phyloP scores from a whole-genome alignment of 2,113 vertebrate species.

The Paramormyrops kingsleyae region DNA sequence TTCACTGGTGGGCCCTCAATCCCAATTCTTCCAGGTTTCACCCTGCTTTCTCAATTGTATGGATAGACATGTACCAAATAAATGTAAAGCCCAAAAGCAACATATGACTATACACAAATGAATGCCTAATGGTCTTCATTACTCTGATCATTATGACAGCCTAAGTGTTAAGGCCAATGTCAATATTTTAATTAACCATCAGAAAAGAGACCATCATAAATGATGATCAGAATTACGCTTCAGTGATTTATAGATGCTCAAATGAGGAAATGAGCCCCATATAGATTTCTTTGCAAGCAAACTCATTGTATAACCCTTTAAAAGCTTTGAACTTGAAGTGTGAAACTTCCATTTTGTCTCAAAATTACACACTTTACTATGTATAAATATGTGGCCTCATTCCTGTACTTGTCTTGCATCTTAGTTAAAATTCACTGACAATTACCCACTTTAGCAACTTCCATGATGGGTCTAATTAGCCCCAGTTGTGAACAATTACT shows the following conservation, averaged over 20 bases:
- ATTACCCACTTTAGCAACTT: neutral
- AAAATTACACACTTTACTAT: neutral
- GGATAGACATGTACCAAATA: neutral
- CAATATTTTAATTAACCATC: neutral
- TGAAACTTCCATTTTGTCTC: neutral
- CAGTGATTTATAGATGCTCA: neutral
- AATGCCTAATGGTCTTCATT: neutral
- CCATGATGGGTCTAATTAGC: slow-evolving; percentile 4
- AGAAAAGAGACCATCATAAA: neutral
- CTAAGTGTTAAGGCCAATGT: neutral
- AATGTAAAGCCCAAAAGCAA: neutral
- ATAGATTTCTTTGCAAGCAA: neutral
- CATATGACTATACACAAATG: neutral
- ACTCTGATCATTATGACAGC: neutral
- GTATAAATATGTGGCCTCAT: neutral
- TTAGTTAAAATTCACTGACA: neutral
- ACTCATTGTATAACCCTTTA: neutral
- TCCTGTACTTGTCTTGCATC: neutral
- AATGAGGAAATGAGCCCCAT: neutral
- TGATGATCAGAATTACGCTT: neutral
- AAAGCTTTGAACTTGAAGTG: neutral
- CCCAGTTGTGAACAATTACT: slow-evolving; percentile 10
- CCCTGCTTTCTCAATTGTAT: neutral
- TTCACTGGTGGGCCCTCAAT: neutral
- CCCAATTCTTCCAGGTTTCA: neutral